Evolutionary conservation across 2,888 invertebrate genomes (phyloP).

Genomic region (Caenorhabditis sp.): DNA sequence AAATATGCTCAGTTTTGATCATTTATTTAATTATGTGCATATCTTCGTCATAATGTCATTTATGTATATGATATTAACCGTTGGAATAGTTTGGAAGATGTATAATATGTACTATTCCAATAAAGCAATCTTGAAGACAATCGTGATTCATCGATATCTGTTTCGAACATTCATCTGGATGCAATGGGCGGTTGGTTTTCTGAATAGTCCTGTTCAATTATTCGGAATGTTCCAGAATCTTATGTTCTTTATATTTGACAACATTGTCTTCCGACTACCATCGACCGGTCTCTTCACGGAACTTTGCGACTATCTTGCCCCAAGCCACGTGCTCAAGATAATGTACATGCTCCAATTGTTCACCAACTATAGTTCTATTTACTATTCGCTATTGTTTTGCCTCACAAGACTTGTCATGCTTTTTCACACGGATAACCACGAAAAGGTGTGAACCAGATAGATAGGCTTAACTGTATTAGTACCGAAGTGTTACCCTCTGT

Average conservation of each 20-base stretch:
- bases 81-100: slow-evolving; percentile 32
- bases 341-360: slow-evolving; percentile 36
- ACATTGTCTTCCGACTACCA: slow-evolving; percentile 36
- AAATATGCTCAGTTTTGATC: slow-evolving; percentile 8
- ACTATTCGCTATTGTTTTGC: slow-evolving; percentile 38
- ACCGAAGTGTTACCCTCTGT: too few relatives aligned
- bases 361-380: slow-evolving; percentile 23
- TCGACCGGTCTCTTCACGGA: slow-evolving; percentile 40
- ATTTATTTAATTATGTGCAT: slow-evolving; percentile 18
- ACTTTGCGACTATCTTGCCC: slow-evolving; percentile 10
- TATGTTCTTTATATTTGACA: slow-evolving; percentile 36
- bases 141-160: slow-evolving; percentile 29
- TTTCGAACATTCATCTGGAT: slow-evolving; percentile 48
- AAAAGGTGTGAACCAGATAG: too few relatives aligned
- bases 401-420: slow-evolving; percentile 24
- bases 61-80: slow-evolving; percentile 7
- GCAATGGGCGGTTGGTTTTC: slow-evolving; percentile 32
- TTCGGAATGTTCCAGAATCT: slow-evolving; percentile 27
- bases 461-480: too few relatives aligned
- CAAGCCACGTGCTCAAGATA: slow-evolving; percentile 23
- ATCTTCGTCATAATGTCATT: slow-evolving; percentile 6
- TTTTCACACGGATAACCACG: slow-evolving; percentile 9
- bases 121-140: slow-evolving; percentile 3
- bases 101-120: slow-evolving; percentile 12
- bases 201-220: neutral